These are phyloP conservation scores for Zaprionus africanus DNA, from an alignment of 1,140 invertebrate genomes.

Conservation along the genomic window DNA sequence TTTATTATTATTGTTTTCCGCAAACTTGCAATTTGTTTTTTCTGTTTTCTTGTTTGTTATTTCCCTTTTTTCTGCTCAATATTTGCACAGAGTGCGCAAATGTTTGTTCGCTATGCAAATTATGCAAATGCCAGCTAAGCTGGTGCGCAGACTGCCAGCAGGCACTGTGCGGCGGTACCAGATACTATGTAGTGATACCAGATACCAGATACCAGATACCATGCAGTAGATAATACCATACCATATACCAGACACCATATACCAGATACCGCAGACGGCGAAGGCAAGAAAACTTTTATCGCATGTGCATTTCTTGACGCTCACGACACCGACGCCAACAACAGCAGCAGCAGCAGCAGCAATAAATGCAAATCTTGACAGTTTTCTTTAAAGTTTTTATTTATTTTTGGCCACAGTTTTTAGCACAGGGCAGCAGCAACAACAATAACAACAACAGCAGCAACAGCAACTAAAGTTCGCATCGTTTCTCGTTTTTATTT, in stretches of 20 bases:
- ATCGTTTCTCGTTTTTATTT: conserved; percentile 62
- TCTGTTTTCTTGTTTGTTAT: conserved; percentile 14
- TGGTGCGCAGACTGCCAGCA: conserved; percentile 31
- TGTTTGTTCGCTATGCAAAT: conserved; percentile 69
- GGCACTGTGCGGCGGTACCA: conserved; percentile 38
- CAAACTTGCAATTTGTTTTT: conserved; percentile 14
- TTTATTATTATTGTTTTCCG: conserved; percentile 10
- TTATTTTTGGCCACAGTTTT: conserved; percentile 69
- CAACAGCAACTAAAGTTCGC: conserved; percentile 28
- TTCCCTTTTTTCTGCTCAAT: conserved; percentile 41
- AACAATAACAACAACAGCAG: conserved; percentile 6
- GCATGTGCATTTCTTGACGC: conserved; percentile 69
- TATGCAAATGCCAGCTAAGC: conserved; percentile 73
- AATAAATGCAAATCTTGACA: conserved; percentile 82
- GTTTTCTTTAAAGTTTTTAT: conserved; percentile 81
- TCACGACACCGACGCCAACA: conserved; percentile 52
- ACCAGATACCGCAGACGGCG: too few species aligned
- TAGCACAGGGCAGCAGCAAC: conserved; percentile 30
- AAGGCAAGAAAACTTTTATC: conserved; percentile 59
- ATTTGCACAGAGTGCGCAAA: conserved; percentile 49
- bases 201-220: conserved; percentile 29
- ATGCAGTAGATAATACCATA: not conserved
- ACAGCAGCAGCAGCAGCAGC: conserved; percentile 26
- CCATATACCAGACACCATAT: too few species aligned
- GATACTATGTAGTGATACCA: conserved; percentile 43